Base-by-base conservation (phyloP, 2,888 invertebrate genomes). In the Sphaerophoria taeniata region DNA sequence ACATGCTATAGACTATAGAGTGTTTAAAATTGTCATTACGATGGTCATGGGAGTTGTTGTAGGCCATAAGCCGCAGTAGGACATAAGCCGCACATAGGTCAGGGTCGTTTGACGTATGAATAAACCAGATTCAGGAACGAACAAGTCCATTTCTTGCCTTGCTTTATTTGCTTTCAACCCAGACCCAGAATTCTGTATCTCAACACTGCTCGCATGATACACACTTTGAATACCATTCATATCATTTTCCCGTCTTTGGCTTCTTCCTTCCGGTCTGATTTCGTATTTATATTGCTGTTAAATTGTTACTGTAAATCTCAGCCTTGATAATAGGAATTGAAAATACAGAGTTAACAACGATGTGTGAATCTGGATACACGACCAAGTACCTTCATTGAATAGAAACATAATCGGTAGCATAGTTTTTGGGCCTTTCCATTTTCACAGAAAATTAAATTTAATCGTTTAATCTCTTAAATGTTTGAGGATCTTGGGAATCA, bases 11-110 rank as follows among this genome's bases (percentile, higher is more conserved):
- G n/a, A n/a, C n/a, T n/a, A n/a, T 67, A 67, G 60, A 67, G 67
- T 77, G 67, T 72, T 82, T 82, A 76, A 82, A 76, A 82, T 73
- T 76, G 76, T 73, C 82, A 82, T 82, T 76, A 76, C 67, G 14
- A 24, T 72, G 72, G 67, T 67, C 67, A 61, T 55, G 76, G 61
- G 67, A 74, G 60, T 49, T 55, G 72, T 39, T 36, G 53, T n/a
- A n/a, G n/a, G n/a, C n/a, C n/a, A n/a, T n/a, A n/a, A n/a, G 43
- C 24, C 31, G 39, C 24, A 12, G 31, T n/a, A n/a, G n/a, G n/a
- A n/a, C n/a, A n/a, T n/a, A n/a, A 14, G 45, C n/a, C 61, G 3
- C 11, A 63, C 49, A 82, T 73, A 69, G 82, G 76, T 82, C 82
- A 82, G 60, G 82, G 82, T 72, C 76, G 72, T 33, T 39, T 53